Evolutionary conservation across 92 coral and sea anemone genomes (phyloP), one percentile per base, ranked within the genome.

Genomic region (Epizoanthus fatuus): DNA sequence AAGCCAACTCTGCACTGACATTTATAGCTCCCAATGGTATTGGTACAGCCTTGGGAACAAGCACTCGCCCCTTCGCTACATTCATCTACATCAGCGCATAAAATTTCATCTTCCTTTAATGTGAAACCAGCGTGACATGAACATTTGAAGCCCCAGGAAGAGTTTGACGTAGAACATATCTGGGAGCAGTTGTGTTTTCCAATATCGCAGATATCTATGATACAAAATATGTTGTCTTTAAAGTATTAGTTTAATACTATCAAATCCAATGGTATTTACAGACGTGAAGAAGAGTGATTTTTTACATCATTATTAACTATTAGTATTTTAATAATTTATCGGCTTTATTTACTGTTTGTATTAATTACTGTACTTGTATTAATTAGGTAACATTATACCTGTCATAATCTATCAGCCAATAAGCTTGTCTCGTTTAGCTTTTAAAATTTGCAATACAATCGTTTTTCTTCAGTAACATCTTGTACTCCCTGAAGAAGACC

Each of bases 1-100:
- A 73, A 88, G 6, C 91, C 91, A 39, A 6, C 57, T 39, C 16
- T 63, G 51, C 91, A 88, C 22, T 60, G 4, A 25, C 91, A 88
- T 4, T 19, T 3, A 32, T 77, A 77, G 1, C 55, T 37, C 14
- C 82, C 82, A 39, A 77, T 17, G 13, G 45, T 77, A 49, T 77
- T 77, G 20, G 53, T 44, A 19, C 82, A 77, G 9, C 57, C 44
- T 10, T 77, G 82, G 3, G 39, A 42, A 12, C 82, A 77, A 5
- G 13, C 58, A 42, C 42, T 60, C n/a, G 51, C n/a, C 12, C 53
- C 53, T 39, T 22, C 56, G 32, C 5, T 10, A 44, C 82, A 77
- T 17, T 77, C 82, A 60, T 77, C 70, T 4, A 77, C 39, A 60
- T 77, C 82, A 22, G 5, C 25, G 22, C 82, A 77, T 1, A 69